Evolutionary conservation across 1,140 invertebrate species (phyloP), one percentile per base, ranked within the genome.

Genomic region (Drosophila sucinea): DNA sequence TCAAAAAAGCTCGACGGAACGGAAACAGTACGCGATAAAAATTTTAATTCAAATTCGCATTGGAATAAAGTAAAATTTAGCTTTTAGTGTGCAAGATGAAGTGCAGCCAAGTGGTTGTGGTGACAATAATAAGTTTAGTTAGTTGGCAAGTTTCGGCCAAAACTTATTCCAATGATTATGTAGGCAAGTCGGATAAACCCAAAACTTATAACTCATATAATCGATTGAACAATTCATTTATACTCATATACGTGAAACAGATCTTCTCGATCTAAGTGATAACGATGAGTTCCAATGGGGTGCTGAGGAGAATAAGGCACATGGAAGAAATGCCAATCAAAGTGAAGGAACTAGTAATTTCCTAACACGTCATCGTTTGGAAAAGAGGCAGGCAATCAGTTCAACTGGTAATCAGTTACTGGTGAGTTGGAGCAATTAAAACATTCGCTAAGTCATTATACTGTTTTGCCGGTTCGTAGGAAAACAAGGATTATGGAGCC

Each of bases 401-500:
- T 60, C 62, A 23, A 30, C 11, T 40, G 64, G 64, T 40, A 35
- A 62, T 17, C 75, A 84, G 5, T 30, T 90, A 32, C 57, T 81
- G 64, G 85, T 90, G 47, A 68, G 79, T 82, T 2, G 4, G 30
- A 30, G 11, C 1, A 1, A 4, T 5, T 8, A 17, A 7, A 61
- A 40, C 7, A 25, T 30, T 29, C 6, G 17, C 2, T 11, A 10
- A 51, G 10, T 51, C 25, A 44, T 7, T 10, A 7, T 23, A 1
- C 3, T 0, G 11, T 11, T 11, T n/a, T 27, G 1, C 23, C 6
- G 7, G 4, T 25, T n/a, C 6, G 2, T 51, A 91, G 90, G 86
- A 91, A 60, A 94, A 93, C 67, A 93, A 92, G 78, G 82, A 91
- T 32, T 93, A 94, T 64, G 94, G 95, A 70, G 91, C 93, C 7